Base-by-base conservation (phyloP, 2,113 vertebrate species). In the Stictonetta naevosa region DNA sequence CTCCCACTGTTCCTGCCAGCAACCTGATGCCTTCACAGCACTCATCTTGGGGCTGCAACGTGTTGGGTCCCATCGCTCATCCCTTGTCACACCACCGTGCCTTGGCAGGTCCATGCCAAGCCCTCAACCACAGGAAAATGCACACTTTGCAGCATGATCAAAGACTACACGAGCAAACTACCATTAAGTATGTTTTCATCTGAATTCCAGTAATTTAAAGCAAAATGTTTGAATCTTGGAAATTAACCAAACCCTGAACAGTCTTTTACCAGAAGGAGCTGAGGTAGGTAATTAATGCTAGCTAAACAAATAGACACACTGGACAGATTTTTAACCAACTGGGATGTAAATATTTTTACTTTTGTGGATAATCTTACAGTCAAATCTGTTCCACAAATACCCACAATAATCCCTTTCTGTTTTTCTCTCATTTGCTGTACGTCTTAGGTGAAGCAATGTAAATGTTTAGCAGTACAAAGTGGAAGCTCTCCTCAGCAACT, bases 281-380 rank as follows among this genome's bases (percentile, higher is more conserved):
- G 34, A 44, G 50, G n/a, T 78, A 69, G 55, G 72, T 55, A 85
- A 83, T 86, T 86, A 89, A 69, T 56, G 85, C 34, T 78, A 78
- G 29, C 58, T 71, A 89, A 86, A 74, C 77, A 88, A 74, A 86
- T 9, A 69, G 88, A 93, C 75, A 67, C 48, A 63, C 50, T 53
- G 71, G 84, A 73, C 67, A 93, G 92, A 89, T 93, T 93, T 93
- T 69, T 55, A 92, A 75, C 72, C 81, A 92, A 79, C 38, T 86
- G 92, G 44, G 76, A 79, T 46, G 92, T 86, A 89, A 93, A 83
- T 88, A 82, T 89, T 93, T 92, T 90, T 44, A 79, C 36, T 66
- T 55, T 60, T 44, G 66, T 50, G 38, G 38, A 64, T 69, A 82
- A 79, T 60, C 77, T 46, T 19, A 60, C 50, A 66, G 76, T 33